Evolutionary conservation across 2,113 vertebrate species (phyloP).

Genomic region (Ornithorhynchus anatinus): DNA sequence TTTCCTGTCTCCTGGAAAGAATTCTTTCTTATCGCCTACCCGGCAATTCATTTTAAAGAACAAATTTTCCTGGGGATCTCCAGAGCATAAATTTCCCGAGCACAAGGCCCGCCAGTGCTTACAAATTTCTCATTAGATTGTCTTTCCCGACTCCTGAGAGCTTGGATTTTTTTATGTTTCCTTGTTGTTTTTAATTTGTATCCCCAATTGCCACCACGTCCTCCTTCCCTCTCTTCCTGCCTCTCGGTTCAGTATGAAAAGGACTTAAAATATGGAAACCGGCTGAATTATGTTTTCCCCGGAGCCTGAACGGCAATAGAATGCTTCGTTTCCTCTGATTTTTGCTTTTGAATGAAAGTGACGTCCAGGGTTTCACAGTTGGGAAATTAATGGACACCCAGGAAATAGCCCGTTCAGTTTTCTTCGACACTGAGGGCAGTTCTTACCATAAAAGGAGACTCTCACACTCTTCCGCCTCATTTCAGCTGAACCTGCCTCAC

Average conservation of each 20-base stretch:
- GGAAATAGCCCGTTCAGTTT: neutral
- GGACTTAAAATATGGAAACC: neutral
- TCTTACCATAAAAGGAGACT: neutral
- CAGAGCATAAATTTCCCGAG: neutral
- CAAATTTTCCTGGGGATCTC: neutral
- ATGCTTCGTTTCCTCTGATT: neutral
- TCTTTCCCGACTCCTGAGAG: neutral
- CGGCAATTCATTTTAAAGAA: neutral
- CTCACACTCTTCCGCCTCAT: neutral
- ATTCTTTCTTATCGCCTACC: neutral
- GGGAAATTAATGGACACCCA: neutral
- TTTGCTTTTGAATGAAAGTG: neutral
- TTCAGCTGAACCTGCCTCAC: neutral
- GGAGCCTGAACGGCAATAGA: slow-evolving; percentile 6
- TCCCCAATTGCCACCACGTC: neutral
- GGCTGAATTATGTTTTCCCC: neutral
- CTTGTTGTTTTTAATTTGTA: neutral
- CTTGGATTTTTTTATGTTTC: neutral
- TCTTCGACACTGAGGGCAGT: neutral
- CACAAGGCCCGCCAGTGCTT: neutral
- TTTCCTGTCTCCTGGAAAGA: slow-evolving; percentile 5
- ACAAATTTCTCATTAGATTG: neutral
- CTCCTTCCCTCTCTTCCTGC: neutral
- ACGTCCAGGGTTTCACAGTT: neutral
- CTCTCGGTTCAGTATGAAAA: neutral